phyloP scores from a whole-genome alignment of 1,140 invertebrate species.

The Macrocentrus cingulum region DNA sequence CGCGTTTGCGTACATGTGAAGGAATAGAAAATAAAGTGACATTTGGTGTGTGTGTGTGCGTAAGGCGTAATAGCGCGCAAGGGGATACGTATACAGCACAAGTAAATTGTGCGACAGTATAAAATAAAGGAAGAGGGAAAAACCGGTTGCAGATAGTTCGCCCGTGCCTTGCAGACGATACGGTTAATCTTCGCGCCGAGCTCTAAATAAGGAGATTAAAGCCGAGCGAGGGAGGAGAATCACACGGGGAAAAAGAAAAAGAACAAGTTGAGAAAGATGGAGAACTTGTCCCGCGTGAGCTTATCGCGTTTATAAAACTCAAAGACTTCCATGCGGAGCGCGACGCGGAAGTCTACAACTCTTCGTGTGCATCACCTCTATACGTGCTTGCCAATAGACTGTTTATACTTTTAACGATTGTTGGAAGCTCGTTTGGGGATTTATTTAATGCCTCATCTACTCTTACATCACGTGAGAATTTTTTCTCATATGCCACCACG shows the following conservation, averaged over 20 bases:
- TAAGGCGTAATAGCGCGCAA: too few relatives aligned
- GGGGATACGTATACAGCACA: too few relatives aligned
- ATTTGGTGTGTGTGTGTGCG: too few relatives aligned
- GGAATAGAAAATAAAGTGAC: too few relatives aligned
- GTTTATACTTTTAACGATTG: slow-evolving; percentile 56
- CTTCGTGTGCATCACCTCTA: neutral
- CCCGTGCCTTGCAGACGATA: slow-evolving; percentile 25
- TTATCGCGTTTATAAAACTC: slow-evolving; percentile 22
- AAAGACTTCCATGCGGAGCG: neutral
- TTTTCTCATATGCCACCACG: slow-evolving; percentile 20
- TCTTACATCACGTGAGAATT: slow-evolving; percentile 37
- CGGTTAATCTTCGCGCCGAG: slow-evolving; percentile 28
- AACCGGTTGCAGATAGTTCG: slow-evolving; percentile 28
- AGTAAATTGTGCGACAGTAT: too few relatives aligned
- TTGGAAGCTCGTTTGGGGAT: slow-evolving; percentile 56
- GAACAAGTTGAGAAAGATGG: neutral
- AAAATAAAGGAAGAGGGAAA: slow-evolving; percentile 12
- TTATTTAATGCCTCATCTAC: slow-evolving; percentile 43
- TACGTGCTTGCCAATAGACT: slow-evolving; percentile 29
- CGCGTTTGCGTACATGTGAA: too few relatives aligned
- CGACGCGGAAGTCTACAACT: slow-evolving; percentile 7
- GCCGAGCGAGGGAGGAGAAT: slow-evolving; percentile 18
- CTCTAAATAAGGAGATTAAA: slow-evolving; percentile 31
- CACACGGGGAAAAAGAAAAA: neutral
- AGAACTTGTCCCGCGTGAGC: too few relatives aligned